phyloP scores from a whole-genome alignment of 2,888 invertebrate species.

The Ophioninae sp. region DNA sequence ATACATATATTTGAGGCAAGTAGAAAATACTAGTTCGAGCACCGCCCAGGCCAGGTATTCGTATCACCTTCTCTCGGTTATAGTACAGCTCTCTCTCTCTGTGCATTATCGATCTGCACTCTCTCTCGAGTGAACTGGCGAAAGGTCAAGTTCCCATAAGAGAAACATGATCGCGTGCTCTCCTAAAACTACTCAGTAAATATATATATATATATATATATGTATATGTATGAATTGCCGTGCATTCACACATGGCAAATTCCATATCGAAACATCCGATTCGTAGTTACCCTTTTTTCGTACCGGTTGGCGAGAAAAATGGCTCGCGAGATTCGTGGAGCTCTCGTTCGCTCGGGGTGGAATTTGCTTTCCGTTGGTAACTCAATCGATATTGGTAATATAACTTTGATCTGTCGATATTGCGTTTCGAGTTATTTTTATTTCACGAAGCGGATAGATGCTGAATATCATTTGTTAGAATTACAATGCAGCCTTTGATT shows the following conservation, averaged over 20 bases:
- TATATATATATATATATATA: conserved; percentile 6
- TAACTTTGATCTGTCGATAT: not conserved
- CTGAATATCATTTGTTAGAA: not conserved
- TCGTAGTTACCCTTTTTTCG: not conserved
- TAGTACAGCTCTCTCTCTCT: conserved; percentile 48
- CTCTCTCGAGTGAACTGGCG: conserved; percentile 58
- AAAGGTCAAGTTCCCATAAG: conserved; percentile 68
- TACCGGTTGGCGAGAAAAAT: not conserved
- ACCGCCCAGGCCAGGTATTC: conserved; percentile 57
- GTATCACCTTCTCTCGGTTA: conserved; percentile 60
- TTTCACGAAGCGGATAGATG: no score
- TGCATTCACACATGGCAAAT: not conserved
- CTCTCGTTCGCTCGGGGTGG: not conserved
- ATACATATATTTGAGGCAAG: not conserved
- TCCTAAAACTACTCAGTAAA: conserved; percentile 50
- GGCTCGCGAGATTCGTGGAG: not conserved
- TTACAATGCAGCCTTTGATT: not conserved
- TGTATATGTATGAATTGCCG: not conserved
- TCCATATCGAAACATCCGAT: not conserved
- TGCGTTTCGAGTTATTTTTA: not conserved
- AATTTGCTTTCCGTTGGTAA: not conserved
- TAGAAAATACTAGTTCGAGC: conserved; percentile 44
- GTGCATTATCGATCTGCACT: conserved; percentile 58
- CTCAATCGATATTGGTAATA: not conserved
- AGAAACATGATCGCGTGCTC: conserved; percentile 63